Conservation (phyloP, 2,797 vertebrate species). For the Gila robusta region DNA sequence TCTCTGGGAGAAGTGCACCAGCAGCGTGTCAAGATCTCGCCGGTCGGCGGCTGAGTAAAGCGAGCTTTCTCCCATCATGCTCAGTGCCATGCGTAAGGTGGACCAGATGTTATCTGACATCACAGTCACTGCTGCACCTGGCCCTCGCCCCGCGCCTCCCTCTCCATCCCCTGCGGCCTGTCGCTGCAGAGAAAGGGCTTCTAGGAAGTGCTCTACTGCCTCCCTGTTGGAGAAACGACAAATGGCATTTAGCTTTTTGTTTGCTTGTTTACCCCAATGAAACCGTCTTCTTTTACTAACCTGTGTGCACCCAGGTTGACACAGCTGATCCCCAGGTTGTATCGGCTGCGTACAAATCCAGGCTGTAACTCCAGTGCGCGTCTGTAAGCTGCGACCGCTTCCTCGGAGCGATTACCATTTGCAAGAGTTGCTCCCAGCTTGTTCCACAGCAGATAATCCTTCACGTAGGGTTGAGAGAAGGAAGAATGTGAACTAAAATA, state of each 20-base stretch:
- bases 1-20: conserved; percentile 88
- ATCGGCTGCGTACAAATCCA: conserved; percentile 95
- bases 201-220: conserved; percentile 97
- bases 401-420: conserved; percentile 95
- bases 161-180: conserved; percentile 74
- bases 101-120: conserved; percentile 99
- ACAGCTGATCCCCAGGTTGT: conserved; percentile 98
- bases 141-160: conserved; percentile 80
- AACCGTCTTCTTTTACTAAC: conserved; percentile 68
- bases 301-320: conserved; percentile 96
- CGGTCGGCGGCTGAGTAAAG: conserved; percentile 91
- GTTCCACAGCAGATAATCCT: conserved; percentile 99
- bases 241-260: neutral
- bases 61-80: conserved; percentile 97
- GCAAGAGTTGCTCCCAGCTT: conserved; percentile 96
- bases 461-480: neutral
- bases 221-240: conserved; percentile 67
- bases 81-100: conserved; percentile 96
- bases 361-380: conserved; percentile 94
- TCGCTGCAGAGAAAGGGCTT: conserved; percentile 94
- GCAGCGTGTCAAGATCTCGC: conserved; percentile 88
- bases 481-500: conserved; percentile 16
- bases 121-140: conserved; percentile 82
- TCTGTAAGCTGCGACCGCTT: conserved; percentile 95
- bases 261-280: neutral